Percentiles rank a stretch among this genome's conserved stretches.
These are phyloP conservation scores for Subanguina moxae DNA, from an alignment of 1,140 invertebrate genomes.

Conservation along the genomic window DNA sequence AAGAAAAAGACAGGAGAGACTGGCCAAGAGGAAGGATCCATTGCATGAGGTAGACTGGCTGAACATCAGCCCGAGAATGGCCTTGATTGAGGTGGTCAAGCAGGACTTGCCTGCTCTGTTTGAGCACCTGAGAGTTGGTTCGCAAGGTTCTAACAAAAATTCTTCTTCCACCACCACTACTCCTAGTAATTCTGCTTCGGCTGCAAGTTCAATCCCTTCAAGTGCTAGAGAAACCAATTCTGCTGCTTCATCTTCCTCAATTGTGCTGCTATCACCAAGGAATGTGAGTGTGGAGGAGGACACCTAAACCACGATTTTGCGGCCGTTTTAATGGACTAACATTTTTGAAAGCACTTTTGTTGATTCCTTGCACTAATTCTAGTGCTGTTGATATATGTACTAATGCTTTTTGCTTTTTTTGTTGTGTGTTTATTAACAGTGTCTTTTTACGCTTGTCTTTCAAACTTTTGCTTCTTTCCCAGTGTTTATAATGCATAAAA, in stretches of 20 bases:
- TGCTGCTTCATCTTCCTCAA: constrained; percentile 19
- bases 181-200: too few species aligned
- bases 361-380: background rate
- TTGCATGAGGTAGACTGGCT: constrained; percentile 50
- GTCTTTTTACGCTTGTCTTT: too few species aligned
- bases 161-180: too few species aligned
- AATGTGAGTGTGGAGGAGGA: constrained; percentile 35
- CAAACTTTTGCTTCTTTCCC: too few species aligned
- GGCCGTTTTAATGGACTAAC: background rate
- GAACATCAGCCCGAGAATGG: constrained; percentile 48
- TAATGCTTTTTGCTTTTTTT: too few species aligned
- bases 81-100: constrained; percentile 33
- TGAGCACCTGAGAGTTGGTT: too few species aligned
- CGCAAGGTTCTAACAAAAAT: too few species aligned
- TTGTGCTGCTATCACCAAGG: constrained; percentile 44
- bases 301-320: background rate
- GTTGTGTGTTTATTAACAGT: too few species aligned
- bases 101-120: constrained; percentile 2
- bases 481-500: background rate
- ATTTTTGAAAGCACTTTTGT: too few species aligned
- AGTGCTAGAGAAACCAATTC: constrained; percentile 17
- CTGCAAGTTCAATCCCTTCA: too few species aligned
- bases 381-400: background rate
- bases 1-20: constrained; percentile 47
- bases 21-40: constrained; percentile 43